phyloP scores from a whole-genome alignment of 2,113 vertebrate genomes.

The Baryphthengus martii region DNA sequence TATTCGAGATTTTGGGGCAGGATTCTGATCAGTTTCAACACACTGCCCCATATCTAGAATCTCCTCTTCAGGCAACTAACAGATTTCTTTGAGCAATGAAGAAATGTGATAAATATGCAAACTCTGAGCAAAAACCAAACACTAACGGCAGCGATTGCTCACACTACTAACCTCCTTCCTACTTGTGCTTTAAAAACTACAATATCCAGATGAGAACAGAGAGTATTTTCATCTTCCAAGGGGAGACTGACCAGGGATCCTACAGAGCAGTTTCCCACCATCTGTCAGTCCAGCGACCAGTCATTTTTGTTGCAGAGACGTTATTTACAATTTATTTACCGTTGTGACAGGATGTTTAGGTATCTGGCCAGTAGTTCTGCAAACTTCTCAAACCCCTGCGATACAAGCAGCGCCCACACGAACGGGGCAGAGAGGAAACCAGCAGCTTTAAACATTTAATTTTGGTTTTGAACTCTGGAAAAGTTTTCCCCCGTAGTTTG shows the following conservation, averaged over 20 bases:
- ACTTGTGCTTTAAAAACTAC: neutral
- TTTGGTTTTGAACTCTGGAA: neutral
- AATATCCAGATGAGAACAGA: neutral
- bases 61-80: neutral
- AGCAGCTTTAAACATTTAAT: neutral
- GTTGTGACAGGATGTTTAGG: fast-evolving
- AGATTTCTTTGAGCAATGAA: neutral
- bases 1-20: neutral
- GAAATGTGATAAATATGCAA: neutral
- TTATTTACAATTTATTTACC: neutral
- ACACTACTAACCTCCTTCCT: neutral
- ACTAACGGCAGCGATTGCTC: neutral
- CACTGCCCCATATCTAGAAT: neutral
- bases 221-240: neutral
- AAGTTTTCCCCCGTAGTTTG: neutral
- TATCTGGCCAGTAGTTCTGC: neutral
- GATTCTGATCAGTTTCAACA: neutral
- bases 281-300: neutral
- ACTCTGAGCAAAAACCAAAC: neutral
- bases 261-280: neutral
- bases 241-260: neutral
- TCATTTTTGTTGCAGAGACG: neutral
- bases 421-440: neutral
- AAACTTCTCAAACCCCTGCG: neutral
- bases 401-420: fast-evolving